Conservation (phyloP, 2,113 vertebrate genomes). For the Calonectris borealis region DNA sequence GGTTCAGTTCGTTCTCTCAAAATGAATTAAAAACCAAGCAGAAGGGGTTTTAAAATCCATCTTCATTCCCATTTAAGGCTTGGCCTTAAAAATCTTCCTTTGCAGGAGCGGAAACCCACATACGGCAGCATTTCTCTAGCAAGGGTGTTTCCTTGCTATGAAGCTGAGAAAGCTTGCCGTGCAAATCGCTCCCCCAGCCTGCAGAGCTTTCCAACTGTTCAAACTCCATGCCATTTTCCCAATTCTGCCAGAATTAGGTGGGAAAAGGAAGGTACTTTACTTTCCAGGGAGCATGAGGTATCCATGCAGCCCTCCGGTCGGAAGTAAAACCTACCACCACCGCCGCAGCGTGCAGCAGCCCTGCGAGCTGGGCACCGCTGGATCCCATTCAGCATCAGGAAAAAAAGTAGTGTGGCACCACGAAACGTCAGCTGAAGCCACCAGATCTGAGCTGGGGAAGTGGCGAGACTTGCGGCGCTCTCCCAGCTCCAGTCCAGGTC, state of each 20-base stretch:
- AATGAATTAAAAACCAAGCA: neutral
- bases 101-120: neutral
- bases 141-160: neutral
- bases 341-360: neutral
- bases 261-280: neutral
- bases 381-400: fast-evolving
- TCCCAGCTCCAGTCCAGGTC: neutral
- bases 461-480: fast-evolving
- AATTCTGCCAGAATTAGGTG: neutral
- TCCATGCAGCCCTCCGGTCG: fast-evolving
- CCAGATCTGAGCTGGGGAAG: neutral
- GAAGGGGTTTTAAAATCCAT: neutral
- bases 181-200: neutral
- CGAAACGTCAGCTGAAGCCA: neutral
- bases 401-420: fast-evolving
- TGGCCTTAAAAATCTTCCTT: neutral
- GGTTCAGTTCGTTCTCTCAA: neutral
- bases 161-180: neutral
- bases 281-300: neutral
- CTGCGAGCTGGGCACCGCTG: neutral
- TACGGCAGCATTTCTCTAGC: neutral
- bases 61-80: neutral
- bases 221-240: neutral
- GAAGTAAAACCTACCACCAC: neutral
- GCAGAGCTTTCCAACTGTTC: neutral